phyloP scores from a whole-genome alignment of 1,140 invertebrate genomes.

The Nylanderia fulva region DNA sequence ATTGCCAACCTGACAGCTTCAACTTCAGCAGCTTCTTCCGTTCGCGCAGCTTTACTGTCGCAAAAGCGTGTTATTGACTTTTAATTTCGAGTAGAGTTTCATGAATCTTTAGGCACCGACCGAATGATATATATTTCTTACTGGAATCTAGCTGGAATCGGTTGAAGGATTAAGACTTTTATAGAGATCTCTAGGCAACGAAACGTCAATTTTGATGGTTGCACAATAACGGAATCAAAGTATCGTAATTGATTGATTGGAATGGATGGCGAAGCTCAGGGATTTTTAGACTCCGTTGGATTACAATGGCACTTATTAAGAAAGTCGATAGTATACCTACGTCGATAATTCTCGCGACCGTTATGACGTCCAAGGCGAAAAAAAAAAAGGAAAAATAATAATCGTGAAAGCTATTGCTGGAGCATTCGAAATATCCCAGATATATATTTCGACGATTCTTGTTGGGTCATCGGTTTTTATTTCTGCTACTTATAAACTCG shows the following conservation, averaged over 20 bases:
- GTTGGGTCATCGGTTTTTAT: neutral
- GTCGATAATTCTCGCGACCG: neutral
- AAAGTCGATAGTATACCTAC: slow-evolving; percentile 16
- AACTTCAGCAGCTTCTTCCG: slow-evolving; percentile 16
- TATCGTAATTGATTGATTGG: slow-evolving; percentile 38
- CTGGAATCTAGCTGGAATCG: no score
- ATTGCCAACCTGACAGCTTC: slow-evolving; percentile 45
- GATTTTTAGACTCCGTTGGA: slow-evolving; percentile 25
- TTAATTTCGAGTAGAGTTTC: neutral
- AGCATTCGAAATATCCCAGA: neutral
- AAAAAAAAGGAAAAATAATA: neutral
- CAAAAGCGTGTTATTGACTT: neutral
- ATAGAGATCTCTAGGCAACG: neutral
- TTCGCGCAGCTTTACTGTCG: neutral
- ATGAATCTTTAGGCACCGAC: neutral
- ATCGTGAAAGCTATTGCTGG: neutral
- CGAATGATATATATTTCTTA: neutral
- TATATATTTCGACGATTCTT: neutral
- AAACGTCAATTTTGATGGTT: slow-evolving; percentile 53
- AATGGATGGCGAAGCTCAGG: slow-evolving; percentile 10
- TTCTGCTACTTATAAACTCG: neutral
- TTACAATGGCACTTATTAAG: slow-evolving; percentile 29
- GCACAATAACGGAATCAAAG: slow-evolving; percentile 39
- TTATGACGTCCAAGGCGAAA: neutral
- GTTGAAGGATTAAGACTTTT: slow-evolving; percentile 19